phyloP scores from a whole-genome alignment of 2,113 vertebrate species.

The Alces alces region DNA sequence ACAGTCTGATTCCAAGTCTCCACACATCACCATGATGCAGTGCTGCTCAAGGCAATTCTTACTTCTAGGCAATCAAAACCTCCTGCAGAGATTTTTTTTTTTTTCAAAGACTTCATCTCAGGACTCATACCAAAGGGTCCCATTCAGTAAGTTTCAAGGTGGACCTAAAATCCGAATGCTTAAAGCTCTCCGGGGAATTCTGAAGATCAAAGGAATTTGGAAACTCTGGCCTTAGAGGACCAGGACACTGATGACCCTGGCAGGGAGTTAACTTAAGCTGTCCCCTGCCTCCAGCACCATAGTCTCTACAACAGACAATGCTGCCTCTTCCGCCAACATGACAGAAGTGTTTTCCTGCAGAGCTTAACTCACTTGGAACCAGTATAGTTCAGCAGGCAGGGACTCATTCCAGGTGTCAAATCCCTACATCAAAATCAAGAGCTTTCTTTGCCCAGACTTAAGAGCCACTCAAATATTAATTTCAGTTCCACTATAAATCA shows the following conservation, averaged over 20 bases:
- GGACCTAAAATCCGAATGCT: background rate
- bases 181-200: background rate
- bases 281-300: too few species aligned
- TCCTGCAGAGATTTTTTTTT: background rate
- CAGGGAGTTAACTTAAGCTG: background rate
- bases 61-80: background rate
- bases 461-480: background rate
- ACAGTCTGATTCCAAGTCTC: background rate
- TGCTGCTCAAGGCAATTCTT: too few species aligned
- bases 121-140: background rate
- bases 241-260: background rate
- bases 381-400: background rate
- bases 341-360: background rate
- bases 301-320: background rate
- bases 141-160: background rate
- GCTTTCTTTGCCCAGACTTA: background rate
- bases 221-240: background rate
- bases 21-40: background rate
- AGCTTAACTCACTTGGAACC: background rate
- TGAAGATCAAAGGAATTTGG: background rate
- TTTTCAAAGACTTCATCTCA: background rate
- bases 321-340: fast-evolving
- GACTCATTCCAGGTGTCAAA: background rate
- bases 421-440: background rate
- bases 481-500: background rate